Percentiles rank a stretch among this genome's conserved stretches.
These are phyloP conservation scores for Rhodinocichla rosea DNA, from an alignment of 2,113 vertebrate genomes.

Conservation along the genomic window DNA sequence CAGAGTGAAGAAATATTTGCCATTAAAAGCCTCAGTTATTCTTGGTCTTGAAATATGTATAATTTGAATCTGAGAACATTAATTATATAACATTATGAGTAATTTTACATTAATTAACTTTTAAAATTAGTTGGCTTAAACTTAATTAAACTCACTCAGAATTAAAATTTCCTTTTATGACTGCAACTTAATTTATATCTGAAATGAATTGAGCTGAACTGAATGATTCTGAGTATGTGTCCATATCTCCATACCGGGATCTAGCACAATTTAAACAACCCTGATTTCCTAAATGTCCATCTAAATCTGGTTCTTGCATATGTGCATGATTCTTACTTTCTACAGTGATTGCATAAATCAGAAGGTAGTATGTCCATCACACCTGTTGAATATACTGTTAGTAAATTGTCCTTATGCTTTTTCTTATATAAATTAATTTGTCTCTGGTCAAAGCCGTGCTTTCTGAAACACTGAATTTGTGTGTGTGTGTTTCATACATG, in stretches of 20 bases:
- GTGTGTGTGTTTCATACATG: not conserved
- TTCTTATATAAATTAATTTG: not conserved
- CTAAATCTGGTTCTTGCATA: not conserved
- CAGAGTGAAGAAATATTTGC: not conserved
- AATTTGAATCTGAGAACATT: not conserved
- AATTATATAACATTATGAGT: not conserved
- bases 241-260: not conserved
- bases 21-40: not conserved
- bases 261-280: not conserved
- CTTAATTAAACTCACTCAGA: conserved; percentile 19
- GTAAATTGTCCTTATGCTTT: not conserved
- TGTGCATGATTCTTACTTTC: not conserved
- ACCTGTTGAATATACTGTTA: not conserved
- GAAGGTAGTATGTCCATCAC: not conserved
- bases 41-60: not conserved
- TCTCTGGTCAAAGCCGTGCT: not conserved
- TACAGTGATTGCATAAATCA: not conserved
- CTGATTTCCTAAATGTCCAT: not conserved
- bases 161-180: conserved; percentile 16
- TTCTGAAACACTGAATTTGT: not conserved
- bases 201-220: not conserved
- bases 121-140: conserved; percentile 10
- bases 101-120: not conserved
- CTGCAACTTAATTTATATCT: not conserved
- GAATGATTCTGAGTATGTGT: not conserved